Base-by-base conservation (phyloP, 2,113 vertebrate genomes). In the Actenoides lindsayi region DNA sequence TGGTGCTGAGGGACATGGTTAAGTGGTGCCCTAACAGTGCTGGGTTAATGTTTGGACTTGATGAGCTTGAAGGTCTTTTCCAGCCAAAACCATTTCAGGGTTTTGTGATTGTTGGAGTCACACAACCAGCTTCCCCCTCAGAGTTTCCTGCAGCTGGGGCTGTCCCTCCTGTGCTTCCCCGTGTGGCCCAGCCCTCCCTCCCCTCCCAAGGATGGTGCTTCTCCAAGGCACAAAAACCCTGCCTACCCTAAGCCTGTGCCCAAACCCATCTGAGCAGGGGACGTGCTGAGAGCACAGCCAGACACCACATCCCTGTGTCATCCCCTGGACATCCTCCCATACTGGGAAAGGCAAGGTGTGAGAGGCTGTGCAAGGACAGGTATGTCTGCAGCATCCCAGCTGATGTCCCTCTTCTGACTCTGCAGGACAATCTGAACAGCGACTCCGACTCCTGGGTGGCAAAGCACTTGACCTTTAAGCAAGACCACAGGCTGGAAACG, bases 401-500 rank as follows among this genome's bases (percentile, higher is more conserved):
- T 39, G 59, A 78, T 75, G 11, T 53, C 53, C 50, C 42, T 87
- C 4, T 50, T 71, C 80, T 94, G 77, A 53, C 84, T 71, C 95
- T 44, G 57, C 94, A 99, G 99, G 98, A 98, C 82, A 98, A 97
- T 50, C 65, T 97, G 54, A 97, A 77, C 91, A 97, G 96, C 1
- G 95, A 98, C 42, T 97, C 97, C 0, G 78, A 98, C 53, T 97
- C 97, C 23, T 97, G 98, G 97, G 54, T 96, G 71, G 93, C 96
- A 30, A 98, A 98, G 76, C 97, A 93, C 53, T 70, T 99, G 91
- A 99, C 95, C 80, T 99, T 99, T 84, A 99, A 97, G 82, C 99
- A 98, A 92, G 99, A 99, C 84, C 99, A 99, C 90, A 96, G 95
- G 74, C 92, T 94, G 77, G 99, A 99, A 89, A 99, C 98, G 0